Evolutionary conservation across 2,113 vertebrate species (phyloP).

Genomic region (Acrocephalus kingi): DNA sequence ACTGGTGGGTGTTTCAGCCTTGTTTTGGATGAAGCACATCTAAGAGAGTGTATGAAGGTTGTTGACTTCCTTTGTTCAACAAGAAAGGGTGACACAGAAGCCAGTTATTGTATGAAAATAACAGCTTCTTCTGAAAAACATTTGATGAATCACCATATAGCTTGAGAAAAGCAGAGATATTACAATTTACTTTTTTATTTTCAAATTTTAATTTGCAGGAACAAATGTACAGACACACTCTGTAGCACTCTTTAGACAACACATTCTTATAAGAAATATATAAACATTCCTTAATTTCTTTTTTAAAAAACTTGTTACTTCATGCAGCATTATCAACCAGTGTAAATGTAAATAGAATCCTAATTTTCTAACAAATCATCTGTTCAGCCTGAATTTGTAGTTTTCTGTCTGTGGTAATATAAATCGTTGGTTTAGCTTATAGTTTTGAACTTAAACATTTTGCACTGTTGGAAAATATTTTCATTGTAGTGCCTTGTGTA

Average conservation of each 20-base stretch:
- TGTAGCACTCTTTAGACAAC: not conserved
- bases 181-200: not conserved
- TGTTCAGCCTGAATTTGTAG: conserved; percentile 14
- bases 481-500: not conserved
- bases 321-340: not conserved
- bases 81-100: not conserved
- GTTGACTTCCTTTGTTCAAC: not conserved
- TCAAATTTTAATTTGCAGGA: not conserved
- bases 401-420: not conserved
- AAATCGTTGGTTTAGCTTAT: not conserved
- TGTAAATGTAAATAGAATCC: not conserved
- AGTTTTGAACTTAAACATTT: not conserved
- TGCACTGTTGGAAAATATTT: not conserved
- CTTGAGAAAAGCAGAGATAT: not conserved
- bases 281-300: not conserved
- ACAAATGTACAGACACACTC: not conserved
- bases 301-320: not conserved
- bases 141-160: not conserved
- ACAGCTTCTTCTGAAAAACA: not conserved
- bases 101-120: not conserved
- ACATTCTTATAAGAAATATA: not conserved
- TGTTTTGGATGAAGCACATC: not conserved
- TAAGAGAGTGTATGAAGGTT: not conserved
- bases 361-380: conserved; percentile 24
- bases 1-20: not conserved